Evolutionary conservation across 2,797 vertebrate genomes (phyloP).

Genomic region (Tinamus major): DNA sequence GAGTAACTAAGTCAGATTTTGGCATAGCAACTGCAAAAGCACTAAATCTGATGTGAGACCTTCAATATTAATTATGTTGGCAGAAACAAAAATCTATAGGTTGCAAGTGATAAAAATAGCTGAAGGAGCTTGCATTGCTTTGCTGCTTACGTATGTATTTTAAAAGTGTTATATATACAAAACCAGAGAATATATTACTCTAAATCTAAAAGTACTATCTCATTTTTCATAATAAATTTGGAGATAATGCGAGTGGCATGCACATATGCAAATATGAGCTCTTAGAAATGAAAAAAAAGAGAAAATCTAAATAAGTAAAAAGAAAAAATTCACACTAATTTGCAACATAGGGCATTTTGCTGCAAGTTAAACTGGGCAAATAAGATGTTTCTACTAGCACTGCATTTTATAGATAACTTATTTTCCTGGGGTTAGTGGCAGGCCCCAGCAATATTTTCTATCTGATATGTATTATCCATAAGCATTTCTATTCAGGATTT

Average conservation of each 20-base stretch:
- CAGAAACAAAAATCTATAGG: constrained; percentile 65
- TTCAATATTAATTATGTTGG: constrained; percentile 64
- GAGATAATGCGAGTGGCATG: constrained; percentile 9
- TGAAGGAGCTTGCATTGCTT: constrained; percentile 59
- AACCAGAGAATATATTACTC: constrained; percentile 13
- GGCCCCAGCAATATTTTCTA: background rate
- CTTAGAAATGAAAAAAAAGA: constrained; percentile 20
- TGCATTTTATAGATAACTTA: constrained; percentile 34
- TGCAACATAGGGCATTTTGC: background rate
- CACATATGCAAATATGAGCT: constrained; percentile 11
- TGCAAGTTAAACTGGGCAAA: constrained; percentile 47
- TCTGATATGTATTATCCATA: background rate
- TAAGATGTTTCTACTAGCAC: background rate
- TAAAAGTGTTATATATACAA: constrained; percentile 47
- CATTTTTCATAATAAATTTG: constrained; percentile 12
- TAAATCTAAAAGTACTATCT: constrained; percentile 47
- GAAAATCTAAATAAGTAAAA: background rate
- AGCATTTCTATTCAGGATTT: background rate
- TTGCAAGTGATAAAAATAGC: constrained; percentile 57
- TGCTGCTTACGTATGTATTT: constrained; percentile 49
- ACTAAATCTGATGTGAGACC: constrained; percentile 55
- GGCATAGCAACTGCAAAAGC: constrained; percentile 12
- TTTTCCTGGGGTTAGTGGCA: background rate
- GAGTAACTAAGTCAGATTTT: constrained; percentile 33
- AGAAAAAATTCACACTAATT: background rate